Percentiles rank a stretch among this genome's conserved stretches.
Evolutionary conservation across 2,888 invertebrate species (phyloP).

Genomic region (Amphimallon solstitiale): DNA sequence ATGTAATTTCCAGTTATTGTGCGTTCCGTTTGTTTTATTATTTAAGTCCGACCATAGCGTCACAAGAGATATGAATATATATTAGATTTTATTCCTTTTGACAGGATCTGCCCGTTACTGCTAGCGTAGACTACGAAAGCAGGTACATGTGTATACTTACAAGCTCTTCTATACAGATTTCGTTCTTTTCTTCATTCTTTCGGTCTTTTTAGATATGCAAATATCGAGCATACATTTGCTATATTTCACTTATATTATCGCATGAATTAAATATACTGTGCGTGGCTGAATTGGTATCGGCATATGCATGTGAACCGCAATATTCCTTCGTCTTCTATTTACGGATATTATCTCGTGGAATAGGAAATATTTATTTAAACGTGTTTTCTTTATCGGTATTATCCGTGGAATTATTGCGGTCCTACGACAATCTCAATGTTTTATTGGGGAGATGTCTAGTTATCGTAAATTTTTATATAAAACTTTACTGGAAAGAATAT

Average conservation of each 20-base stretch:
- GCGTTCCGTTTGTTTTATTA: conserved; percentile 1
- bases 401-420: neutral
- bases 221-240: conserved; percentile 12
- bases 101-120: neutral
- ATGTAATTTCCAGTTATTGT: conserved; percentile 9
- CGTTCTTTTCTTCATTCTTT: neutral
- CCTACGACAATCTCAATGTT: neutral
- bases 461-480: conserved; percentile 1
- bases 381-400: conserved; percentile 6
- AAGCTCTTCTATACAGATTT: too few species aligned
- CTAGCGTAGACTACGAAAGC: neutral
- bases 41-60: conserved; percentile 6
- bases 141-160: neutral
- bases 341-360: neutral
- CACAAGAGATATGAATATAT: conserved; percentile 6
- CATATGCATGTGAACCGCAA: conserved; percentile 7
- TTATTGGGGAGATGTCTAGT: conserved; percentile 2
- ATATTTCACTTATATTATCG: conserved; percentile 13
- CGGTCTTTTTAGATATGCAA: conserved; percentile 15
- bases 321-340: neutral
- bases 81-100: conserved; percentile 2
- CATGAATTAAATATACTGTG: conserved; percentile 15
- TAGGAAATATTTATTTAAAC: neutral
- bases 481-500: neutral
- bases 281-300: conserved; percentile 1